A percentile compares a stretch with the other conserved stretches of the same genome.
Evolutionary conservation across 1,140 invertebrate species (phyloP).

Genomic region (Conopomorpha cramerella): DNA sequence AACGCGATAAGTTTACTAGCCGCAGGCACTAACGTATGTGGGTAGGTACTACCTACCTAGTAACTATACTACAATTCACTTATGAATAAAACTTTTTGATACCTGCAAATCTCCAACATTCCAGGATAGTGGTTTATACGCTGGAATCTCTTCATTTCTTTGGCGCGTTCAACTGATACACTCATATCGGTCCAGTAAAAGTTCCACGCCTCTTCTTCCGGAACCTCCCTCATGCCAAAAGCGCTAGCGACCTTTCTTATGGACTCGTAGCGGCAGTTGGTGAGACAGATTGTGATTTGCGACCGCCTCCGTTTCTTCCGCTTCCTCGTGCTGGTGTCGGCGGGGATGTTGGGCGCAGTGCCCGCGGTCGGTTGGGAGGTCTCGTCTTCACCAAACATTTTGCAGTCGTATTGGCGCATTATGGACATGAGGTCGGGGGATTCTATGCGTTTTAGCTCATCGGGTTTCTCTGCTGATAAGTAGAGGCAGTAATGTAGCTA

Average conservation of each 20-base stretch:
- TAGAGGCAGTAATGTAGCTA: no score
- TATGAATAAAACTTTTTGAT: background rate
- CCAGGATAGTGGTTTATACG: slow-evolving; percentile 93
- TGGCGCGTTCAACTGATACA: slow-evolving; percentile 79
- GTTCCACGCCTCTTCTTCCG: slow-evolving; percentile 83
- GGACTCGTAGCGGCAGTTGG: slow-evolving; percentile 76
- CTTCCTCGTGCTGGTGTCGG: slow-evolving; percentile 34
- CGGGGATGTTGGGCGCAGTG: slow-evolving; percentile 27
- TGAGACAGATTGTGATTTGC: slow-evolving; percentile 69
- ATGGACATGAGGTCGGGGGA: no score
- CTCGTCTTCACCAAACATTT: slow-evolving; percentile 39
- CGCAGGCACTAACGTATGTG: no score
- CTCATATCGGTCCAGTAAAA: slow-evolving; percentile 88
- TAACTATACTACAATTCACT: background rate
- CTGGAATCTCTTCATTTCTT: slow-evolving; percentile 89
- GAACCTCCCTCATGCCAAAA: slow-evolving; percentile 79
- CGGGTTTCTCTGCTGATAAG: no score
- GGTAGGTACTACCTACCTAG: slow-evolving; percentile 1
- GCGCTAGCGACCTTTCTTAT: slow-evolving; percentile 71
- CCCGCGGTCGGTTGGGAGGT: slow-evolving; percentile 43
- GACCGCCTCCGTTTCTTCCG: slow-evolving; percentile 51
- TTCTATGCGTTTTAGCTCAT: no score
- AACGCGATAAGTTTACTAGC: no score
- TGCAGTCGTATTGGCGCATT: slow-evolving; percentile 31
- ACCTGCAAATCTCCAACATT: slow-evolving; percentile 86